Evolutionary conservation across 2,797 vertebrate genomes (phyloP).

Genomic region (Pipistrellus pygmaeus): DNA sequence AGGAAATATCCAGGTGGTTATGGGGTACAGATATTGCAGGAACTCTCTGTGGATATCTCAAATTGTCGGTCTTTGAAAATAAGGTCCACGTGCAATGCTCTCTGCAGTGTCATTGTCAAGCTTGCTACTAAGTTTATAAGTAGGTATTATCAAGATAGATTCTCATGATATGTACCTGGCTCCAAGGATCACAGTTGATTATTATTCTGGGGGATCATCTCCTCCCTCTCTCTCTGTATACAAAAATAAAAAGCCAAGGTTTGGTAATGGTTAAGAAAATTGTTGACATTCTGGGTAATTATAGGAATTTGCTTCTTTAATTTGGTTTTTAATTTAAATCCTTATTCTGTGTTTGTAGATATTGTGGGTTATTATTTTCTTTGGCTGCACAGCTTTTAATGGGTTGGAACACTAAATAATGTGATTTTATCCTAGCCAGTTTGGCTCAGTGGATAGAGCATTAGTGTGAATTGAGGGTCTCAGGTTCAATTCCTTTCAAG

Average conservation of each 20-base stretch:
- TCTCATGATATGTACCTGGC: neutral
- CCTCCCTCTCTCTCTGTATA: neutral
- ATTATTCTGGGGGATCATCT: neutral
- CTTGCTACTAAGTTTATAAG: neutral
- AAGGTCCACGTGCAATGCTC: neutral
- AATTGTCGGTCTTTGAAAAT: constrained; percentile 57
- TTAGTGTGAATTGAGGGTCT: too few relatives aligned
- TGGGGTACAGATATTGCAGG: constrained; percentile 27
- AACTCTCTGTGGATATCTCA: constrained; percentile 46
- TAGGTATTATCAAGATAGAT: neutral
- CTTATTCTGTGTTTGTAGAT: neutral
- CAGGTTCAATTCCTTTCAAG: too few relatives aligned
- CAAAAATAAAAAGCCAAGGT: constrained; percentile 62
- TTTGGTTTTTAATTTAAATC: constrained; percentile 31
- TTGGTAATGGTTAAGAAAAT: constrained; percentile 27
- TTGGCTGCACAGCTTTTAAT: neutral
- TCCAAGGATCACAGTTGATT: constrained; percentile 29
- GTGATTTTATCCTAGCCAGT: neutral
- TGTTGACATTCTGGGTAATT: constrained; percentile 38
- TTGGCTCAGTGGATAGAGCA: too few relatives aligned
- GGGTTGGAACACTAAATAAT: neutral
- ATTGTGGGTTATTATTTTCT: neutral
- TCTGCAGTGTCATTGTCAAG: constrained; percentile 38
- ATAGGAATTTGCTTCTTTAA: constrained; percentile 12
- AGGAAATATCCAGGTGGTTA: constrained; percentile 64